Conservation (phyloP, 92 coral and sea anemone species). For the Heteractis magnifica region DNA sequence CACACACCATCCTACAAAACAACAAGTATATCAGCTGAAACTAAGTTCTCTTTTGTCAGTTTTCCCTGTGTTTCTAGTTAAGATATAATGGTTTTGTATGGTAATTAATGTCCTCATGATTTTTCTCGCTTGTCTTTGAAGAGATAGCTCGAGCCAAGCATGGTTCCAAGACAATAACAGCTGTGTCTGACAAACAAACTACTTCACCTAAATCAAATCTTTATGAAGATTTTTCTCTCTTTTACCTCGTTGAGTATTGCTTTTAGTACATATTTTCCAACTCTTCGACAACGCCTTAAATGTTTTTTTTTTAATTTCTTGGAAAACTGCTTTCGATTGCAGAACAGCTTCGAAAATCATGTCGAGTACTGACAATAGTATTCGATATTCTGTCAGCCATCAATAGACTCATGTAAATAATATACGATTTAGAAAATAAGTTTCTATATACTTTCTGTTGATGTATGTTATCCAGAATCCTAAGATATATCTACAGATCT, state of each 20-base stretch:
- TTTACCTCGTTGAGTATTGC: background rate
- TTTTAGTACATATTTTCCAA: background rate
- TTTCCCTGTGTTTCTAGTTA: background rate
- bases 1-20: background rate
- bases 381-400: background rate
- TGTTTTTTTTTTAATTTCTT: background rate
- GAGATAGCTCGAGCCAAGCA: background rate
- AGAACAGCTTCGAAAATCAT: background rate
- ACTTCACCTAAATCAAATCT: background rate
- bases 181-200: background rate
- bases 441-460: background rate
- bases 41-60: background rate
- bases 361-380: background rate
- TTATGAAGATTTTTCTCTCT: background rate
- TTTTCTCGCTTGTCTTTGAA: background rate
- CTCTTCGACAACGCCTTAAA: slow-evolving; percentile 1
- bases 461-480: background rate
- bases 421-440: background rate
- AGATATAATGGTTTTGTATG: background rate
- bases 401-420: background rate
- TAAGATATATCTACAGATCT: background rate
- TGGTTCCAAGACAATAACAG: background rate
- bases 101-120: background rate
- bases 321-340: background rate
- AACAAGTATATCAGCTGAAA: background rate